Evolutionary conservation across 2,888 invertebrate species (phyloP), one percentile per base, ranked within the genome.

Genomic region (Drosophila aldrichi): DNA sequence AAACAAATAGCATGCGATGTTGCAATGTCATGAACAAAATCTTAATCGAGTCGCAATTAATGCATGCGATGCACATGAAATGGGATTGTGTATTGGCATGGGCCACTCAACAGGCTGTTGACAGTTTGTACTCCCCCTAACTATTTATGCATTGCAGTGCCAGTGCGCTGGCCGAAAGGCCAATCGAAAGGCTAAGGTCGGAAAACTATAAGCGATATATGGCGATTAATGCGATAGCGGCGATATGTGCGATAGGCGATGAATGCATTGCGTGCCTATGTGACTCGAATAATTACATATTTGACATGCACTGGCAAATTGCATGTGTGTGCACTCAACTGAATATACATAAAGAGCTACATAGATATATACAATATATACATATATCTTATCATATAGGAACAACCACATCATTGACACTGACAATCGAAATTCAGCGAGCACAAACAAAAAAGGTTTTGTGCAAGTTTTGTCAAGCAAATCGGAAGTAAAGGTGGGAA

Each of bases 211-310:
- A 20, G n/a, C 40, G 54, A 48, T 65, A 40, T 65, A 22, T 48
- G 6, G 44, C 29, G 25, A 58, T 58, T 34, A 29, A 3, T 48
- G 18, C 18, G 48, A 60, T 61, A 18, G 32, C 32, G 46, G 20
- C 55, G 55, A 56, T 57, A 7, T 44, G 22, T 20, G 46, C 38
- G 56, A 46, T 51, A 40, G 18, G 38, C 52, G 65, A 65, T 66
- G 46, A 54, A 66, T 66, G 54, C 67, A 66, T 66, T 66, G 66
- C 66, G 66, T 66, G 66, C 16, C 22, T 36, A 22, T 64, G 63
- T 64, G 63, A 68, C 67, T 57, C 32, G 67, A 68, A 68, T 66
- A 66, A 57, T 68, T 68, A n/a, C n/a, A n/a, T n/a, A 57, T 4
- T 5, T 32, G 38, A 51, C 56, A 67, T 68, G 68, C 67, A 43